Evolutionary conservation across 2,888 invertebrate genomes (phyloP).

Genomic region (Harpalus rubripes): DNA sequence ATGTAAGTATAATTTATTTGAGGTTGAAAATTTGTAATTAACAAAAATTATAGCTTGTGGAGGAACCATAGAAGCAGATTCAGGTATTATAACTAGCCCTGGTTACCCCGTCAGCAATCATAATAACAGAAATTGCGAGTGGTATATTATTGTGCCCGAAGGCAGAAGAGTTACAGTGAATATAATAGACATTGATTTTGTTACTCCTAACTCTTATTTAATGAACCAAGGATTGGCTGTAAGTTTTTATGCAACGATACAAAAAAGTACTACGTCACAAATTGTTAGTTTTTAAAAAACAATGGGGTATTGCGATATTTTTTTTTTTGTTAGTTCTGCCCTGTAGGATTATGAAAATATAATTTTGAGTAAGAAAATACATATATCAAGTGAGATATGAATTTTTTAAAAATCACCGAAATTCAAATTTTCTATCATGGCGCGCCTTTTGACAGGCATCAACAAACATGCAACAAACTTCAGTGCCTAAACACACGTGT

Average conservation of each 20-base stretch:
- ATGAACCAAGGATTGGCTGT: constrained; percentile 43
- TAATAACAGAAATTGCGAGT: constrained; percentile 80
- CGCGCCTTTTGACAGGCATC: too few relatives aligned
- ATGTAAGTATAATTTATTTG: constrained; percentile 72
- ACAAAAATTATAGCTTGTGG: constrained; percentile 81
- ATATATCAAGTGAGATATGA: too few relatives aligned
- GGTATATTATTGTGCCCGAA: constrained; percentile 84
- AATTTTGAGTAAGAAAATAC: too few relatives aligned
- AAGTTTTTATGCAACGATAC: background rate
- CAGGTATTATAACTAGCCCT: constrained; percentile 85
- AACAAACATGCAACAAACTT: too few relatives aligned
- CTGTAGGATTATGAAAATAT: too few relatives aligned
- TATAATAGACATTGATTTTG: constrained; percentile 82
- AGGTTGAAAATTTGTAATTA: background rate
- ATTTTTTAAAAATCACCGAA: too few relatives aligned
- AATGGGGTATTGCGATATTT: too few relatives aligned
- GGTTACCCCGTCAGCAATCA: constrained; percentile 83
- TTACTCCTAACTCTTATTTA: constrained; percentile 69
- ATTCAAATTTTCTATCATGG: too few relatives aligned
- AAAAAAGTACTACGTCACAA: too few relatives aligned
- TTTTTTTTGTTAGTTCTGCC: too few relatives aligned
- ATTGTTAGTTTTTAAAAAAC: too few relatives aligned
- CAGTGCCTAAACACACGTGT: too few relatives aligned
- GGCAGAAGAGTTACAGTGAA: constrained; percentile 83
- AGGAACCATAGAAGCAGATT: constrained; percentile 80